Conservation (phyloP, 2,888 invertebrate species). For the Schrankia costaestrigalis region DNA sequence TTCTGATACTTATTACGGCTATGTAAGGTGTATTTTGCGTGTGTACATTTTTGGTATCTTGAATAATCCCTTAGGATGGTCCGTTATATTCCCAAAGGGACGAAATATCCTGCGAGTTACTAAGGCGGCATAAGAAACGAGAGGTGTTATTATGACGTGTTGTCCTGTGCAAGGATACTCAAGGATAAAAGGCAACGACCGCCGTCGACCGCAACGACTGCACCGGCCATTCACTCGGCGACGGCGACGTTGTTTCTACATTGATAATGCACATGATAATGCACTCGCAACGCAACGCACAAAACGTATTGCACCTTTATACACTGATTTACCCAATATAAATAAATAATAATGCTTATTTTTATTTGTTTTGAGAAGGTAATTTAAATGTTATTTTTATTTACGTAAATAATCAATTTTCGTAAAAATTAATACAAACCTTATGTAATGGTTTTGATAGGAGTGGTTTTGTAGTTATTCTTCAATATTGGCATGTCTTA, state of each 20-base stretch:
- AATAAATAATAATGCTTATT: too few species aligned
- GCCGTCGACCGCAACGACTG: constrained; percentile 39
- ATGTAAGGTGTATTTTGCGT: constrained; percentile 1
- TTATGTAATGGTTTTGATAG: too few species aligned
- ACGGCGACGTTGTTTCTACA: constrained; percentile 27
- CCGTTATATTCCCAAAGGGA: constrained; percentile 77
- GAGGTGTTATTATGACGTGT: constrained; percentile 53
- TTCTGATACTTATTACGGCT: constrained; percentile 4
- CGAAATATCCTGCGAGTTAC: constrained; percentile 79
- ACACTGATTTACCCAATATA: too few species aligned
- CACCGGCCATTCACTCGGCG: constrained; percentile 58
- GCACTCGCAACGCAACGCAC: too few species aligned
- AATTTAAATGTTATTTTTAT: too few species aligned
- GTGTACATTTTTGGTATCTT: not conserved
- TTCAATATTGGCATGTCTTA: too few species aligned
- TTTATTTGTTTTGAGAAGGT: too few species aligned
- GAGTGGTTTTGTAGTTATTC: too few species aligned
- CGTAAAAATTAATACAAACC: too few species aligned
- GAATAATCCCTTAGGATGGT: constrained; percentile 57
- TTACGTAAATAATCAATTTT: too few species aligned
- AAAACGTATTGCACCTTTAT: too few species aligned
- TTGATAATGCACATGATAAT: constrained; percentile 21
- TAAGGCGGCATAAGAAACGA: constrained; percentile 63
- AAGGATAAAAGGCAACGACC: constrained; percentile 74
- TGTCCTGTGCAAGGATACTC: constrained; percentile 76